Percentiles rank a stretch among this genome's conserved stretches.
These are phyloP conservation scores for Mesembrinibis cayennensis DNA, from an alignment of 2,113 vertebrate genomes.

Conservation along the genomic window DNA sequence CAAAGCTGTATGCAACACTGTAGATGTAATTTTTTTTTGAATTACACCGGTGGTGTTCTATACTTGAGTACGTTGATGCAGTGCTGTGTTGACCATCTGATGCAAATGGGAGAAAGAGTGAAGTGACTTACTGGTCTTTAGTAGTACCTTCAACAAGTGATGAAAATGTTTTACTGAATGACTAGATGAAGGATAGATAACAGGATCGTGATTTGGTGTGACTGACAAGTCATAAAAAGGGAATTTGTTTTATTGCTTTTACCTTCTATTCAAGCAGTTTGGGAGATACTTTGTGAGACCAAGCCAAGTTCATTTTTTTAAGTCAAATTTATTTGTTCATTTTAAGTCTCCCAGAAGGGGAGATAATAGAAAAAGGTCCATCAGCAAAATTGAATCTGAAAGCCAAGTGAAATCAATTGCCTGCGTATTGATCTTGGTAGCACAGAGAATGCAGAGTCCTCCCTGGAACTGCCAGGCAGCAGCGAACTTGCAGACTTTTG, in stretches of 20 bases:
- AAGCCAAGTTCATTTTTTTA: not conserved
- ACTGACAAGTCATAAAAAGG: not conserved
- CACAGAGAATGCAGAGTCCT: not conserved
- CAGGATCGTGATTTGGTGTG: not conserved
- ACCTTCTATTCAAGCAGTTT: not conserved
- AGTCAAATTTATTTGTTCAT: not conserved
- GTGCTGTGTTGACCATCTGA: not conserved
- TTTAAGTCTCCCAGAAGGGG: not conserved
- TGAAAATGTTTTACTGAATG: not conserved
- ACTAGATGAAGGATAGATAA: not conserved
- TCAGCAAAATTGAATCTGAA: not conserved
- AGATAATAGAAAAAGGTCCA: not conserved
- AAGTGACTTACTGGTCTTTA: not conserved
- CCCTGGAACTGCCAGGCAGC: not conserved
- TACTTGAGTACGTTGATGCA: not conserved
- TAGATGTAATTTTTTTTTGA: not conserved
- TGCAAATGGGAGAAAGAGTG: not conserved
- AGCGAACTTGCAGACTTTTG: not conserved
- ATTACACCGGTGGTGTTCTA: fast-evolving
- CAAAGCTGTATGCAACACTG: not conserved
- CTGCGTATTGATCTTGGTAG: not conserved
- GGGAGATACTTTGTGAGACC: not conserved
- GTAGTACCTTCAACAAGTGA: not conserved
- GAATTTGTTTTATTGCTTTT: not conserved
- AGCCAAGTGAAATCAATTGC: not conserved